Evolutionary conservation across 2,797 vertebrate genomes (phyloP).

Genomic region (Perodicticus potto): DNA sequence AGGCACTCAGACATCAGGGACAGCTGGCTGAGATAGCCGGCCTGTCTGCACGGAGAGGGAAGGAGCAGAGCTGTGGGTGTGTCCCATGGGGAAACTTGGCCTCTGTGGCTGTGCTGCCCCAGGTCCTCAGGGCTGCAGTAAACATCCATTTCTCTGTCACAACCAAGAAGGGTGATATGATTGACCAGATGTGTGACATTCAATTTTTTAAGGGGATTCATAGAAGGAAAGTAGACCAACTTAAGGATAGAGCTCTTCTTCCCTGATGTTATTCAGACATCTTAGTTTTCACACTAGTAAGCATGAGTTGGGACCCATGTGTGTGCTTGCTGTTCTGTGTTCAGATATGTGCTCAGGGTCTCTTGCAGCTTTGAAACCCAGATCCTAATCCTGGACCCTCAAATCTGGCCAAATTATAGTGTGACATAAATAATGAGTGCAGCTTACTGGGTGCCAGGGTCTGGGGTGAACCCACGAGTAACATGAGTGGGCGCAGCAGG

Average conservation of each 20-base stretch:
- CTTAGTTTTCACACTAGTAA: neutral
- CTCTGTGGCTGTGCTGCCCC: neutral
- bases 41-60: no score
- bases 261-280: neutral
- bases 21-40: neutral
- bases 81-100: neutral
- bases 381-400: neutral
- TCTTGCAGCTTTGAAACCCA: neutral
- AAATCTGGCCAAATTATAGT: neutral
- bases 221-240: neutral
- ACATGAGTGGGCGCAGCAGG: neutral
- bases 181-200: no score
- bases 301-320: fast-evolving
- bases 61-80: neutral
- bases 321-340: neutral
- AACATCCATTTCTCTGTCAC: neutral
- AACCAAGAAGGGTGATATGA: neutral
- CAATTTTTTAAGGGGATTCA: neutral
- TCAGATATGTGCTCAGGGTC: no score
- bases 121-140: neutral
- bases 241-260: no score
- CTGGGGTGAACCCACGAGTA: neutral
- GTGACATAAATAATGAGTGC: neutral
- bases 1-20: no score
- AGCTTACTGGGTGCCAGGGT: neutral